Percentiles rank a stretch among this genome's conserved stretches.
phyloP scores from a whole-genome alignment of 2,797 vertebrate species.

The Carduelis carduelis region DNA sequence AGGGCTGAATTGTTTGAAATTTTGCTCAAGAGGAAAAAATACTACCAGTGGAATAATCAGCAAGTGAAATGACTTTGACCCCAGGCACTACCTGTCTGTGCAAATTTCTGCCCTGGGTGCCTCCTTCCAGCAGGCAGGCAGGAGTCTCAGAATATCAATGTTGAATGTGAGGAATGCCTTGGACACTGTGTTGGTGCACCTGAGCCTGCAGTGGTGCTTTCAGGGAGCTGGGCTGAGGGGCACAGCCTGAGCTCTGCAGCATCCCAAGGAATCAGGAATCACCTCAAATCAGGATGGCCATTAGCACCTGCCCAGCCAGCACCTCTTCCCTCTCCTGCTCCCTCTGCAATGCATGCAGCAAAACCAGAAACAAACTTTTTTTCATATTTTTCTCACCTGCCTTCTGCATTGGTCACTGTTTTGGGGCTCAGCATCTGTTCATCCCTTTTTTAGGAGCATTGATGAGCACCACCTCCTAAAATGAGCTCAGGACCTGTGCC shows the following conservation, averaged over 20 bases:
- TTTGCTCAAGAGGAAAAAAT: not conserved
- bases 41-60: not conserved
- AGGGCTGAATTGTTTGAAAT: not conserved
- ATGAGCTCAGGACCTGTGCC: accelerated
- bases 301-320: not conserved
- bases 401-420: not conserved
- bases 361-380: not conserved
- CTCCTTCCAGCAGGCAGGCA: not conserved
- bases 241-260: too few relatives aligned
- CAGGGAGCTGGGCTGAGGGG: not conserved
- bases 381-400: accelerated
- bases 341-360: not conserved
- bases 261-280: not conserved
- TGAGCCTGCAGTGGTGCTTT: accelerated
- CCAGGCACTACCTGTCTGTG: not conserved
- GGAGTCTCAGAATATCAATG: not conserved
- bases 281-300: not conserved
- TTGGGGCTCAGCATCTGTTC: not conserved
- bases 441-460: not conserved
- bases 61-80: conserved; percentile 11
- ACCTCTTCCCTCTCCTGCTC: not conserved
- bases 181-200: not conserved
- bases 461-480: not conserved
- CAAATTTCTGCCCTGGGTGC: not conserved
- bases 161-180: not conserved